Conservation (phyloP, 2,113 vertebrate species). For the Notarius quadriscutis region DNA sequence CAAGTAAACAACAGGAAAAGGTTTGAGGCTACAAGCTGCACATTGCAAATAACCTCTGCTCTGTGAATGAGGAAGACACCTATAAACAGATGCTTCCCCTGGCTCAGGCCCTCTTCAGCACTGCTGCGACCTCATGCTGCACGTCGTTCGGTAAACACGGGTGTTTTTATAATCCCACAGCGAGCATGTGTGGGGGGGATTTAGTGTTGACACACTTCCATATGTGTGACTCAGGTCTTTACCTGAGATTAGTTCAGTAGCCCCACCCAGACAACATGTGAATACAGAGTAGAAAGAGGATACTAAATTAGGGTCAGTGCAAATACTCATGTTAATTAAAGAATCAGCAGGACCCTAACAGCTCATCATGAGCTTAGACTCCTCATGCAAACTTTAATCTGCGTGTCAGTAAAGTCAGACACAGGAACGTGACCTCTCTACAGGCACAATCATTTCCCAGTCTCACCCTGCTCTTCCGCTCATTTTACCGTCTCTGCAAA, state of each 20-base stretch:
- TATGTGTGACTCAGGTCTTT: conserved; percentile 46
- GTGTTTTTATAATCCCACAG: conserved; percentile 64
- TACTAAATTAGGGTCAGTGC: conserved; percentile 60
- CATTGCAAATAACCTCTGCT: conserved; percentile 12
- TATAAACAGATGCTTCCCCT: conserved; percentile 39
- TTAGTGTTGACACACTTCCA: conserved; percentile 66
- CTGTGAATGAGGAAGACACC: background rate
- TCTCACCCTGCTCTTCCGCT: conserved; percentile 8
- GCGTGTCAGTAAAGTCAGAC: conserved; percentile 56
- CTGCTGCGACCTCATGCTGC: conserved; percentile 48
- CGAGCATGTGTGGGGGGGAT: conserved; percentile 68
- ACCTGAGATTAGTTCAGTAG: conserved; percentile 51
- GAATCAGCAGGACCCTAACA: conserved; percentile 55
- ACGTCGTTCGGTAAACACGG: conserved; percentile 58
- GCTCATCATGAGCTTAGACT: conserved; percentile 56
- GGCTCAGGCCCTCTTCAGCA: background rate
- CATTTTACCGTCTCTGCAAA: background rate
- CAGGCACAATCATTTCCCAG: conserved; percentile 38
- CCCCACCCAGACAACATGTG: conserved; percentile 62
- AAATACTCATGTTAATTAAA: conserved; percentile 53
- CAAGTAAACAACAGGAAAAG: conserved; percentile 38
- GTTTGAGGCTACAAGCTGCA: conserved; percentile 14
- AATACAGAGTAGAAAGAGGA: conserved; percentile 52
- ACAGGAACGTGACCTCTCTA: conserved; percentile 63
- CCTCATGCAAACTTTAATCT: conserved; percentile 66